Conservation (phyloP, 1,140 invertebrate species). For the Pseudomyrmex dendroicus region DNA sequence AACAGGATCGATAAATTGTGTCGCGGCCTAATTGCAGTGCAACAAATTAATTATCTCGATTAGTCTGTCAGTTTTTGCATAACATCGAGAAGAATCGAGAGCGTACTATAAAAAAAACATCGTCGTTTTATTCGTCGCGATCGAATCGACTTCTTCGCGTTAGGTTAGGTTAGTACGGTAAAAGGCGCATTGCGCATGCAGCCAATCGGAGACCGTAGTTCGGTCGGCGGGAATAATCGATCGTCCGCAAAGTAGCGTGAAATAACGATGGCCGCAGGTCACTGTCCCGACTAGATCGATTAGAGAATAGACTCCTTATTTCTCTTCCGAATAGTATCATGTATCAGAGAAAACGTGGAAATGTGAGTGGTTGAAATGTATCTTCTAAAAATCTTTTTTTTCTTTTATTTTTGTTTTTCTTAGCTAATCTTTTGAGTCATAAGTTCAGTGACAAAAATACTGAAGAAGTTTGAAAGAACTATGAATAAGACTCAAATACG, state of each 20-base stretch:
- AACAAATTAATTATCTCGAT: neutral
- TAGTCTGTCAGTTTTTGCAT: neutral
- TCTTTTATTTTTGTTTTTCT: no score
- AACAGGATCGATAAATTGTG: conserved; percentile 11
- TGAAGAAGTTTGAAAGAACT: no score
- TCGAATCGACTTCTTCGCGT: conserved; percentile 12
- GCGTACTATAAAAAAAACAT: neutral
- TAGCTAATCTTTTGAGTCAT: no score
- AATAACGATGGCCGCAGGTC: conserved; percentile 49
- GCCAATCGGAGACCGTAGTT: conserved; percentile 32
- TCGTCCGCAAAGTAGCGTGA: conserved; percentile 39
- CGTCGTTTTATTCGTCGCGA: conserved; percentile 6
- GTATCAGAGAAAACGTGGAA: neutral
- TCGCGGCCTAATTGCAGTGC: neutral
- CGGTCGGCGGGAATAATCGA: conserved; percentile 59
- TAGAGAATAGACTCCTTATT: conserved; percentile 6
- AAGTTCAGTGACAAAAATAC: no score
- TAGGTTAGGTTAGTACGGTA: conserved; percentile 24
- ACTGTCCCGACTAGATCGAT: conserved; percentile 61
- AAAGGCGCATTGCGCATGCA: conserved; percentile 19
- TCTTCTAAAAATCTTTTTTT: neutral
- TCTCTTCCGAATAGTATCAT: neutral
- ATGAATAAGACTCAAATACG: no score
- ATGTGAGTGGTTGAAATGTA: neutral
- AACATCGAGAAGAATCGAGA: neutral